A percentile compares a stretch with the other conserved stretches of the same genome.
Evolutionary conservation across 2,888 invertebrate genomes (phyloP).

Genomic region (Scelioninae gen. 2): DNA sequence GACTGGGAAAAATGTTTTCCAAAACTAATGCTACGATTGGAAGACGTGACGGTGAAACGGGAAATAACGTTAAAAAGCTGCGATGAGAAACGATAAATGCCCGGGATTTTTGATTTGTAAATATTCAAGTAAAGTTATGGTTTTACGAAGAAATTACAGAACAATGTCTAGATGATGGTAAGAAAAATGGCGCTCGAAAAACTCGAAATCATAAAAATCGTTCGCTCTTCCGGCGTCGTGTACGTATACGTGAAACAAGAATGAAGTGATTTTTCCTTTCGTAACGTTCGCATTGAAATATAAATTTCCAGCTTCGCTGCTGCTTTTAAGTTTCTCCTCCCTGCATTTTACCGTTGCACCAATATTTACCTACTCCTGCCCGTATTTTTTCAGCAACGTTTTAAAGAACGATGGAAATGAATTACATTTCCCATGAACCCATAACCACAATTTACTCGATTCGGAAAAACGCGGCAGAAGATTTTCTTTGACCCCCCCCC

Average conservation of each 20-base stretch:
- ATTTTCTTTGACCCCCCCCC: conserved; percentile 14
- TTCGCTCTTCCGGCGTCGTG: neutral
- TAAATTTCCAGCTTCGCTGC: conserved; percentile 16
- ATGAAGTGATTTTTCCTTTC: conserved; percentile 12
- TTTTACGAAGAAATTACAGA: conserved; percentile 3
- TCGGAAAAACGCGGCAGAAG: conserved; percentile 14
- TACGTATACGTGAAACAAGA: neutral
- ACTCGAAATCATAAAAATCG: neutral
- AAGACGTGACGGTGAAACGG: too few relatives aligned
- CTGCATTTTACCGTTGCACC: conserved; percentile 30
- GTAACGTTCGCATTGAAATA: conserved; percentile 5
- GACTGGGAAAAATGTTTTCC: too few relatives aligned
- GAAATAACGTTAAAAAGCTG: too few relatives aligned
- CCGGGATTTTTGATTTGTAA: too few relatives aligned
- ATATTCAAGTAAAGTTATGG: too few relatives aligned
- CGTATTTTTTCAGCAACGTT: conserved; percentile 17
- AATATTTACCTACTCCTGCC: conserved; percentile 33
- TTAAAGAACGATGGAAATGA: conserved; percentile 24
- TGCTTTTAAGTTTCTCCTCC: conserved; percentile 25
- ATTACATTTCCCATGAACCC: conserved; percentile 38
- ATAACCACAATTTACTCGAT: conserved; percentile 41
- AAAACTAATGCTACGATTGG: too few relatives aligned
- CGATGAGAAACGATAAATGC: too few relatives aligned
- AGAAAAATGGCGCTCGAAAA: neutral
- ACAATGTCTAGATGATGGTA: neutral